Evolutionary conservation across 2,888 invertebrate genomes (phyloP).

Genomic region (Anorthoa munda): DNA sequence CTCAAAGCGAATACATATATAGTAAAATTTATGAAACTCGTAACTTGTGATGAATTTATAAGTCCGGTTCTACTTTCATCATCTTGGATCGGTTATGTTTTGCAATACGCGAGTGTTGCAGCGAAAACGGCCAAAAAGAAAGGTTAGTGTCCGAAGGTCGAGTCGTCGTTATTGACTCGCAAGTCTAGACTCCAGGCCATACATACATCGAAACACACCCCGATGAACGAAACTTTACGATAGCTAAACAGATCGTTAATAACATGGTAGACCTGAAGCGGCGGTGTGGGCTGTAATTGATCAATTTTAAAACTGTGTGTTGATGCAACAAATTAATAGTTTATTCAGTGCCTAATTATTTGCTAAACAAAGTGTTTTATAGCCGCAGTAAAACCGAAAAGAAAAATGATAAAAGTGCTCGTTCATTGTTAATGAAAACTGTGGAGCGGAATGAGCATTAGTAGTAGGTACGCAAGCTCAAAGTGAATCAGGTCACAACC

Average conservation of each 20-base stretch:
- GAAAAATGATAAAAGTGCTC: constrained; percentile 10
- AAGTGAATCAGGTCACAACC: constrained; percentile 68
- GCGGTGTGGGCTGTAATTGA: constrained; percentile 47
- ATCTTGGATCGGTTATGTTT: constrained; percentile 55
- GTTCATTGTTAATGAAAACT: constrained; percentile 40
- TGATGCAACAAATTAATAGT: constrained; percentile 23
- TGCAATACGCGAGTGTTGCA: constrained; percentile 57
- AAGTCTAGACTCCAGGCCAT: constrained; percentile 66
- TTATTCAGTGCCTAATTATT: constrained; percentile 42
- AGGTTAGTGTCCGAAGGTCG: constrained; percentile 71
- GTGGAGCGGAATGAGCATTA: constrained; percentile 37
- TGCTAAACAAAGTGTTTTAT: constrained; percentile 47
- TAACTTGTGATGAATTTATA: constrained; percentile 61
- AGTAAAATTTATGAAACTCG: constrained; percentile 55
- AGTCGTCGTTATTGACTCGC: constrained; percentile 65
- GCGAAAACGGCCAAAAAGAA: constrained; percentile 61
- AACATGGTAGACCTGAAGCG: constrained; percentile 34
- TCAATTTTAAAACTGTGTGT: constrained; percentile 39
- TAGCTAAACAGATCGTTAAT: constrained; percentile 68
- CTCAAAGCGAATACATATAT: constrained; percentile 28
- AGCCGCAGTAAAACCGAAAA: constrained; percentile 28
- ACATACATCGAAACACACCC: constrained; percentile 56
- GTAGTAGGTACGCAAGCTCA: constrained; percentile 44
- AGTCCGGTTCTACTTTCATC: constrained; percentile 63
- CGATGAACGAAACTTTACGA: constrained; percentile 63